Conservation (phyloP, 2,888 invertebrate genomes). For the Asteroscopus sphinx region DNA sequence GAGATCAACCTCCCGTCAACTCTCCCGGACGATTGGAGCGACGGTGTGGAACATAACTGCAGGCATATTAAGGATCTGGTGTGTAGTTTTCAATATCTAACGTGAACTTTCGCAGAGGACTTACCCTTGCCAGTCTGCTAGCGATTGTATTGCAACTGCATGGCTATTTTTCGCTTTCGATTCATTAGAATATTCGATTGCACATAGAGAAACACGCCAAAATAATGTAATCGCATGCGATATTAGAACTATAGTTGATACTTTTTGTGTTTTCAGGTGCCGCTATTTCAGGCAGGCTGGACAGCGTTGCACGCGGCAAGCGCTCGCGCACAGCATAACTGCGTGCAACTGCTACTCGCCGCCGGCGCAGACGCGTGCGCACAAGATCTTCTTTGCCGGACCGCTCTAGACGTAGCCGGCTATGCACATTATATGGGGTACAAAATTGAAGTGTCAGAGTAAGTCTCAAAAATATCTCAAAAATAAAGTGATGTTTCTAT, state of each 20-base stretch:
- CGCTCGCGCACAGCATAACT: constrained; percentile 73
- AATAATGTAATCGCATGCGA: too few species aligned
- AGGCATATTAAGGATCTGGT: constrained; percentile 37
- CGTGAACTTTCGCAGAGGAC: too few species aligned
- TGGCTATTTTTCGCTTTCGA: too few species aligned
- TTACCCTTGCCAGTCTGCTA: too few species aligned
- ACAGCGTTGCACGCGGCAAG: constrained; percentile 89
- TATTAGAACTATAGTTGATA: too few species aligned
- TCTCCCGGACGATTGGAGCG: constrained; percentile 46
- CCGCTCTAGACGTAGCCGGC: constrained; percentile 58
- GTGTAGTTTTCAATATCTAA: constrained; percentile 21
- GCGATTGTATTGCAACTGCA: too few species aligned
- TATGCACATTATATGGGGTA: constrained; percentile 32
- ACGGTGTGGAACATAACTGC: constrained; percentile 55
- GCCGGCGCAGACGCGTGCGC: constrained; percentile 49
- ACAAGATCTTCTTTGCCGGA: constrained; percentile 48
- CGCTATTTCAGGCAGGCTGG: constrained; percentile 81
- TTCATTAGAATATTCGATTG: too few species aligned
- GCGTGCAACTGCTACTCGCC: constrained; percentile 57
- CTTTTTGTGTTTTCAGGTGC: constrained; percentile 65
- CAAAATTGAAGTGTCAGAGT: constrained; percentile 29
- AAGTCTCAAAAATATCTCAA: constrained; percentile 5
- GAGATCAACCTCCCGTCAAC: constrained; percentile 22
- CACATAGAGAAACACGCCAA: too few species aligned
- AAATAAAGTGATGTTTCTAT: too few species aligned